Conservation (phyloP, 2,888 invertebrate species). For the Drosophila colorata region DNA sequence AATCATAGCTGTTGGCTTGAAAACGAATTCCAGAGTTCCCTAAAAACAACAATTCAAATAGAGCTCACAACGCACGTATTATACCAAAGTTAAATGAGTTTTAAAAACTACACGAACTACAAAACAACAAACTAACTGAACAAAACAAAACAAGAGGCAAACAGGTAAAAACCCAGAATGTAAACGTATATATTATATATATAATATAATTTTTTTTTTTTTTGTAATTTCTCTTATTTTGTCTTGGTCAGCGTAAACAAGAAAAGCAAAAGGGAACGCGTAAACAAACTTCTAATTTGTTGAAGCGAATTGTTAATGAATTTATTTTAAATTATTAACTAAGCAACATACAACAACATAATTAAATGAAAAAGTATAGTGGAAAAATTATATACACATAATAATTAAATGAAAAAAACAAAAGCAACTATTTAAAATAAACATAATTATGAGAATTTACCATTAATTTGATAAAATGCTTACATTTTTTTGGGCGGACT, state of each 20-base stretch:
- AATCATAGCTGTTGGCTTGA: constrained; percentile 12
- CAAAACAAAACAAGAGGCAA: constrained; percentile 44
- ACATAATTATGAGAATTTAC: constrained; percentile 42
- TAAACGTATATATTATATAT: constrained; percentile 5
- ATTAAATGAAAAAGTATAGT: constrained; percentile 73
- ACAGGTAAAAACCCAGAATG: constrained; percentile 28
- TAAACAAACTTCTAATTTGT: constrained; percentile 59
- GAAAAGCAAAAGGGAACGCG: constrained; percentile 10
- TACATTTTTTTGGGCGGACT: background rate
- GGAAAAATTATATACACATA: constrained; percentile 70
- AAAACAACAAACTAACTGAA: constrained; percentile 20
- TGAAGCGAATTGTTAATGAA: constrained; percentile 75
- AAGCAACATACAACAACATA: constrained; percentile 51
- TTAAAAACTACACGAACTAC: constrained; percentile 31
- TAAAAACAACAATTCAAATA: constrained; percentile 8
- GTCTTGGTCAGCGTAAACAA: constrained; percentile 19
- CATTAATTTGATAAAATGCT: constrained; percentile 8
- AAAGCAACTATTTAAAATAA: constrained; percentile 52
- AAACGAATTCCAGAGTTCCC: constrained; percentile 14
- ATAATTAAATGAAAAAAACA: constrained; percentile 32
- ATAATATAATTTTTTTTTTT: constrained; percentile 11
- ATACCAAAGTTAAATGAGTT: constrained; percentile 70
- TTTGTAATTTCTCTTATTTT: constrained; percentile 23
- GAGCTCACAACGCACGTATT: constrained; percentile 31
- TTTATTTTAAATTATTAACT: constrained; percentile 68